Base-by-base conservation (phyloP, 2,888 invertebrate species). In the Ypsolopha sequella region DNA sequence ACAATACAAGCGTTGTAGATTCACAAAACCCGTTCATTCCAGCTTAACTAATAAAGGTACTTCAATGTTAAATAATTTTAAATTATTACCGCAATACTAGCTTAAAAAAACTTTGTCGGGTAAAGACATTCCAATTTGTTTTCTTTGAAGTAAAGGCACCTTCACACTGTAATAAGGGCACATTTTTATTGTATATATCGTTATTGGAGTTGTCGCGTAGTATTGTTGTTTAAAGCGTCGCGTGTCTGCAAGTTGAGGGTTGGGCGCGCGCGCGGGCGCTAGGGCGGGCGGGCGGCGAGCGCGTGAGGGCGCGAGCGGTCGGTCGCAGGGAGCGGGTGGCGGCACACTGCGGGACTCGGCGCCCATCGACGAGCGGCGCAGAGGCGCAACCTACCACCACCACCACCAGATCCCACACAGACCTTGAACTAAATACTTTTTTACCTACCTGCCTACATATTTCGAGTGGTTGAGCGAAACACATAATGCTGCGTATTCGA, bases 311-410 rank as follows among this genome's bases (percentile, higher is more conserved):
- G 38, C 36, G 49, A 34, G 48, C 48, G 53, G 51, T 45, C 44
- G 49, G 44, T 14, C 44, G 39, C 35, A 73, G 61, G 62, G 68
- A 73, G 74, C 71, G 65, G 67, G 72, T 73, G 76, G 76, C 80
- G 80, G 78, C 80, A 76, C 72, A 82, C 81, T 82, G 84, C 85
- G 80, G 82, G 63, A 59, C 63, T 55, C 62, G 62, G 61, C 60
- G 58, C 60, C 52, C 65, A 47, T 65, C 65, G 44, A 69, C 66
- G 53, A 65, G 63, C 43, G 43, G 44, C 51, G 49, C 33, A 34
- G 13, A 38, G 49, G 33, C 49, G 24, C 47, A 36, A 9, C 35
- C 47, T n/a, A 7, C 46, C 46, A 11, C 46, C 48, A n/a, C 39
- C 38, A 41, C 39, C 50, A 43, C 35, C 36, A 9, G 38, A 14